Base-by-base conservation (phyloP, 2,113 vertebrate species). In the Lucifuga dentata region DNA sequence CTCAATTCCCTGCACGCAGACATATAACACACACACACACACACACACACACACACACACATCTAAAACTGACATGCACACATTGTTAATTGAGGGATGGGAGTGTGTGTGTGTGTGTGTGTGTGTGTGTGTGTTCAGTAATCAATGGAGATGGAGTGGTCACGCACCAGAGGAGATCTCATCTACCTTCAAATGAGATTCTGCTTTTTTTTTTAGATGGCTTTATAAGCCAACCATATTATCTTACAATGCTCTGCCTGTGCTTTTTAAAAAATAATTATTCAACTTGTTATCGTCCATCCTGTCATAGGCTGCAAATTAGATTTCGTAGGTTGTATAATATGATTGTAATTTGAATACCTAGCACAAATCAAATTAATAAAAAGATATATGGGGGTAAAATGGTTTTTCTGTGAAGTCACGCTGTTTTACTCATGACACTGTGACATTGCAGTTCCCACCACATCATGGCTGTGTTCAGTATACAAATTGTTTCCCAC, bases 141-240 rank as follows among this genome's bases (percentile, higher is more conserved):
- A 81, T 73, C 11, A 3, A 67, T 57, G 56, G 33, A 76, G 75
- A 87, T 49, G 43, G 41, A 60, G 60, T 11, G 35, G 61, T 68
- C 74, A 76, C 7, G 51, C 78, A 45, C 40, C 65, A 39, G 61
- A 52, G 43, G 26, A 58, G 61, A 80, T 78, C 59, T 79, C 59
- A 68, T 76, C 64, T 53, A 45, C 60, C 51, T 80, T 58, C 38
- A 74, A 75, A 79, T 75, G 60, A 68, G 59, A 73, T 62, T 60
- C 38, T 44, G 24, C 21, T 33, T 36, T 49, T 38, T 33, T 36
- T 49, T 38, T 66, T 17, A 68, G 59, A 77, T 57, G 17, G 44
- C 21, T 61, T 73, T 19, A 57, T 71, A 73, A 68, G 79, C 5
- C 48, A 9, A 5, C 15, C n/a, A 8, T 66, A 29, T 64, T 76